Conservation (phyloP, 2,888 invertebrate species). For the Lycophotia porphyrea region DNA sequence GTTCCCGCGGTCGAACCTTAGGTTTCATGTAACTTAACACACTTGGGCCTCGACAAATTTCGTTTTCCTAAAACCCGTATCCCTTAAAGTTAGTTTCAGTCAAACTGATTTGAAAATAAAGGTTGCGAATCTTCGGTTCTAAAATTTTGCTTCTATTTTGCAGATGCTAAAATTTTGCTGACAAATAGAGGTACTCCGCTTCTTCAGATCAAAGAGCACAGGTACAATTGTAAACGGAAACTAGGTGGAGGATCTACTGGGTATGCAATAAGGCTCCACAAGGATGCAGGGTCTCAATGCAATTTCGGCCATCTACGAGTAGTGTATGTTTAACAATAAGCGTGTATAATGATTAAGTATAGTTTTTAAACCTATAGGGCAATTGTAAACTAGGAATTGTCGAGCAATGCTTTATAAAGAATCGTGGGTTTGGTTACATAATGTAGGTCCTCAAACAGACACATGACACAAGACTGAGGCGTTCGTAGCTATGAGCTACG, state of each 20-base stretch:
- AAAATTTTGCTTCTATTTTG: conserved; percentile 7
- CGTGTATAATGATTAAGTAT: background rate
- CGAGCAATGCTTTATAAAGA: background rate
- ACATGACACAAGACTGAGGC: background rate
- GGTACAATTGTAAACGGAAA: conserved; percentile 57
- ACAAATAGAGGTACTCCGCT: conserved; percentile 63
- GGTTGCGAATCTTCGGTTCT: too few species aligned
- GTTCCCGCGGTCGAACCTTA: too few species aligned
- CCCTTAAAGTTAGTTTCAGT: too few species aligned
- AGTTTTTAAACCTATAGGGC: background rate
- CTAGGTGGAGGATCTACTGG: conserved; percentile 59
- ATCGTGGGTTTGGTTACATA: background rate
- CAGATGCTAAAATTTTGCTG: conserved; percentile 45
- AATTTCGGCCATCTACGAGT: background rate
- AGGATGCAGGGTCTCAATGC: conserved; percentile 67
- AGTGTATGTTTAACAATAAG: background rate
- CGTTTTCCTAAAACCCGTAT: too few species aligned
- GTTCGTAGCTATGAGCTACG: background rate
- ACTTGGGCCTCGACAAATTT: too few species aligned
- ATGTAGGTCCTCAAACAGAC: background rate
- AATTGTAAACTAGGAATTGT: background rate
- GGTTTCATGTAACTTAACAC: too few species aligned
- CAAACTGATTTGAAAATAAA: too few species aligned
- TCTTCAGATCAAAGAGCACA: conserved; percentile 49
- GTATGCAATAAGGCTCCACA: conserved; percentile 63